Evolutionary conservation across 2,797 vertebrate genomes (phyloP).

Genomic region (Picus viridis): DNA sequence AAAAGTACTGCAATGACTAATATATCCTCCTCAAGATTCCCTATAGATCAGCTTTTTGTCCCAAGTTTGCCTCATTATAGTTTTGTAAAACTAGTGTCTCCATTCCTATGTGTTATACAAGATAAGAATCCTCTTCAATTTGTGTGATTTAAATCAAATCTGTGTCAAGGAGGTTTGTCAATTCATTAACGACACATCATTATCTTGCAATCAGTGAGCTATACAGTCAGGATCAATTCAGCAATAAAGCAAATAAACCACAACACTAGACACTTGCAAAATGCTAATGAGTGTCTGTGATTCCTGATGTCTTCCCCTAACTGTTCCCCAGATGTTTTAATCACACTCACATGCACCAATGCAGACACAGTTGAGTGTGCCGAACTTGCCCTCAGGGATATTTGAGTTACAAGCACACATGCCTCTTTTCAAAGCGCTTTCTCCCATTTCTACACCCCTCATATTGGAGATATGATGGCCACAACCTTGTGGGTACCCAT

Average conservation of each 20-base stretch:
- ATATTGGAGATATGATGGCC: fast-evolving
- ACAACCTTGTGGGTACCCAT: fast-evolving
- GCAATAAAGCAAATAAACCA: not conserved
- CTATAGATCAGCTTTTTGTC: not conserved
- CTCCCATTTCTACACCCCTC: not conserved
- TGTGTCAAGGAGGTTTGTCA: not conserved
- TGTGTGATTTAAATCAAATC: not conserved
- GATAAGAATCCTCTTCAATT: not conserved
- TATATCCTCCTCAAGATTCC: fast-evolving
- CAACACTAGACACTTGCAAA: not conserved
- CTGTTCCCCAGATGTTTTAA: not conserved
- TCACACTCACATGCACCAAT: fast-evolving
- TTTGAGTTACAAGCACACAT: not conserved
- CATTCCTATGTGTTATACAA: not conserved
- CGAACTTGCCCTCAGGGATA: fast-evolving
- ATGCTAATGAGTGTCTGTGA: fast-evolving
- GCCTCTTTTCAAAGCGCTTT: not conserved
- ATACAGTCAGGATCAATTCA: constrained; percentile 13
- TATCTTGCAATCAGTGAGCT: not conserved
- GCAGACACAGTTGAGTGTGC: not conserved
- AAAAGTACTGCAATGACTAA: not conserved
- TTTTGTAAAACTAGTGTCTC: not conserved
- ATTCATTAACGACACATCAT: not conserved
- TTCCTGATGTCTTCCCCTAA: not conserved
- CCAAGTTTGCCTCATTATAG: not conserved